Evolutionary conservation across 2,888 invertebrate genomes (phyloP).

Genomic region (Masnerella sp.): DNA sequence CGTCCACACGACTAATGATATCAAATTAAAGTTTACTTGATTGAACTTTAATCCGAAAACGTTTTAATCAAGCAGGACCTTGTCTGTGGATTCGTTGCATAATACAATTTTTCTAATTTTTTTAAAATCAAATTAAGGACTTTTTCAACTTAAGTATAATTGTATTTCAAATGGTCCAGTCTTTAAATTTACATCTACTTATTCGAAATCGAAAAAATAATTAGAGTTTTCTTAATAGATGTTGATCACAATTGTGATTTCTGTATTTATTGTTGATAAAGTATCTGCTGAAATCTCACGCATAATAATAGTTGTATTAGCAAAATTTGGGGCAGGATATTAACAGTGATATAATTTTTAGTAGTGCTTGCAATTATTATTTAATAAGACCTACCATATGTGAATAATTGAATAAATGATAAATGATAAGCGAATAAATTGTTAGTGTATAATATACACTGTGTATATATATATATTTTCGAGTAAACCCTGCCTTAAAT

Average conservation of each 20-base stretch:
- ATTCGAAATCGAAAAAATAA: slow-evolving; percentile 5
- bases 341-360: neutral
- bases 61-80: slow-evolving; percentile 9
- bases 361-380: neutral
- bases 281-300: neutral
- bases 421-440: no score
- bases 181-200: slow-evolving; percentile 5
- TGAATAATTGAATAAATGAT: no score
- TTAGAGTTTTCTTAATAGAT: slow-evolving; percentile 8
- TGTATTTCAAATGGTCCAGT: no score
- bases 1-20: no score
- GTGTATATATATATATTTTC: no score
- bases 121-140: no score
- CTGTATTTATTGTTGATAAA: neutral
- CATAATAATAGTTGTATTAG: neutral
- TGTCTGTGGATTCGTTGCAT: neutral
- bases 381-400: no score
- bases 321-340: slow-evolving; percentile 6
- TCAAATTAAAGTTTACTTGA: slow-evolving; percentile 4
- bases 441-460: no score
- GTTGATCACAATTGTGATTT: slow-evolving; percentile 4
- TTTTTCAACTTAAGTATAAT: no score
- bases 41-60: no score
- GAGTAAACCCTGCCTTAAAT: slow-evolving; percentile 18
- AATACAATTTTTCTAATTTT: no score